Evolutionary conservation across 2,113 vertebrate species (phyloP), one percentile per base, ranked within the genome.

Genomic region (Notarius quadriscutis): DNA sequence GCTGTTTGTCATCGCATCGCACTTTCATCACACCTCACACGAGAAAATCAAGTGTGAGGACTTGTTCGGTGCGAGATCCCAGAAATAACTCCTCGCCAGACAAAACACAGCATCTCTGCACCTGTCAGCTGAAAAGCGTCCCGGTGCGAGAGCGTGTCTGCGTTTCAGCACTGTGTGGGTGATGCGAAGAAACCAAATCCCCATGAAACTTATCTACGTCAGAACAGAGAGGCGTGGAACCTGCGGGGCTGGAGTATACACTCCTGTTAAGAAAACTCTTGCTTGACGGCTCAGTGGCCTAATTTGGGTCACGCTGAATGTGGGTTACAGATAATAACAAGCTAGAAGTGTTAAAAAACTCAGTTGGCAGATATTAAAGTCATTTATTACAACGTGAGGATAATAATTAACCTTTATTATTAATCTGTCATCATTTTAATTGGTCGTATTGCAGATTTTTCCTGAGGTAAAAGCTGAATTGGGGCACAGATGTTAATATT

Each of bases 1-100:
- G 41, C 9, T 79, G 75, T 65, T 63, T 87, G 88, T 89, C 89
- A 90, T 87, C 30, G 34, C 48, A 27, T 81, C 89, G 89, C 91
- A 88, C 83, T 88, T 88, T 91, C 86, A 84, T 27, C 79, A 77
- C 87, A 89, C 87, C 77, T 83, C 30, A 63, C 77, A 74, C 14
- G 67, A 90, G 50, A 83, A 86, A 85, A 65, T 48, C 89, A 81
- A n/a, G 86, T 81, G 79, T 77, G 84, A 79, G 63, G 12, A 81
- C 60, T 50, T 51, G 78, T 79, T 86, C 18, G 11, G 63, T 0
- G 62, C 34, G 20, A 72, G 69, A 41, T 62, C 62, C 69, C 86
- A 75, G 58, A 87, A 83, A 87, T 77, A 83, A 58, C 51, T 57
- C 48, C 48, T n/a, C 25, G 65, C 34, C 65, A 87, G 86, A 74